These are phyloP conservation scores for Mesitornis unicolor DNA, from an alignment of 2,113 vertebrate species.

Conservation along the genomic window DNA sequence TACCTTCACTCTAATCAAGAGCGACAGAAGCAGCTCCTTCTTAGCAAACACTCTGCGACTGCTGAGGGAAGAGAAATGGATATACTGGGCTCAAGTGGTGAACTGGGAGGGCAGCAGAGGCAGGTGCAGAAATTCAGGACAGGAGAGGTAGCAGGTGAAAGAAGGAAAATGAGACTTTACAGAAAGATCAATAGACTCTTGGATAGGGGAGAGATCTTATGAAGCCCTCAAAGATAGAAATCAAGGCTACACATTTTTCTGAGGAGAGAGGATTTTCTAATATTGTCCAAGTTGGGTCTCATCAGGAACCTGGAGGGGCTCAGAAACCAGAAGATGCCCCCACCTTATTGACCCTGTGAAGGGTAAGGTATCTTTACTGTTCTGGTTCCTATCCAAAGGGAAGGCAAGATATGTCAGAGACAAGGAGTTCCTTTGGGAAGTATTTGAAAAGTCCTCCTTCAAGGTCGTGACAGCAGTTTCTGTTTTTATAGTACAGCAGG, in stretches of 20 bases:
- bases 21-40: neutral
- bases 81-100: rapidly evolving
- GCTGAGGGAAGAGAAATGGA: neutral
- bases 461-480: neutral
- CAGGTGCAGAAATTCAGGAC: neutral
- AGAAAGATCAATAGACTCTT: neutral
- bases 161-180: neutral
- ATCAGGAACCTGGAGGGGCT: neutral
- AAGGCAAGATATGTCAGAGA: neutral
- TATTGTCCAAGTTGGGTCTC: neutral
- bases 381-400: neutral
- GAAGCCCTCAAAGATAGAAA: neutral
- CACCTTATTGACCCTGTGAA: rapidly evolving
- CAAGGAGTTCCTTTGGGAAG: neutral
- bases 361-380: neutral
- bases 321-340: neutral
- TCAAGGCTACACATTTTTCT: neutral
- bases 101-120: neutral
- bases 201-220: neutral
- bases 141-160: neutral
- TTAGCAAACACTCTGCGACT: neutral
- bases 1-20: neutral
- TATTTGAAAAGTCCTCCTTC: neutral
- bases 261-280: neutral
- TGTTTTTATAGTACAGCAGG: neutral